Conservation (phyloP, 1,140 invertebrate species). For the Colletes latitarsis region DNA sequence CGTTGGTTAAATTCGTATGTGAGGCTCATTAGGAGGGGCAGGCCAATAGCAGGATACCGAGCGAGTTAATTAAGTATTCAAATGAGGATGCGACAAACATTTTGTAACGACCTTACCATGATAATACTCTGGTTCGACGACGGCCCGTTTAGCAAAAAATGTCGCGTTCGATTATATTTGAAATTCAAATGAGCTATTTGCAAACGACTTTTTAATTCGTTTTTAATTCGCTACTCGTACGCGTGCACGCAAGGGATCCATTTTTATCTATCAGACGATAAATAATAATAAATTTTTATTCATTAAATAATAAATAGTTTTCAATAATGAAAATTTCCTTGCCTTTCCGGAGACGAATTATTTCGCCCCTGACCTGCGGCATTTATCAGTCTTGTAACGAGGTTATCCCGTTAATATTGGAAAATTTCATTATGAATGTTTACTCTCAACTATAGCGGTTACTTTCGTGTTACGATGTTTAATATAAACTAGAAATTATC, state of each 20-base stretch:
- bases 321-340: too few species aligned
- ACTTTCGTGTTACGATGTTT: too few species aligned
- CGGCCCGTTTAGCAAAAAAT: neutral
- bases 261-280: too few species aligned
- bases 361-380: too few species aligned
- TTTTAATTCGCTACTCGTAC: neutral
- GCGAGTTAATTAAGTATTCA: conserved; percentile 31
- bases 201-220: neutral
- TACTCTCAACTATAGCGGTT: too few species aligned
- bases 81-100: conserved; percentile 20
- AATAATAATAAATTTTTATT: too few species aligned
- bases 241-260: neutral
- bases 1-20: neutral
- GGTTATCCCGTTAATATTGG: too few species aligned
- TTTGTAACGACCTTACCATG: neutral
- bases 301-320: too few species aligned
- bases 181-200: neutral
- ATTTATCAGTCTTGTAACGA: too few species aligned
- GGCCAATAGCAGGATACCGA: neutral
- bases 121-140: neutral
- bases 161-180: neutral
- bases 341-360: too few species aligned
- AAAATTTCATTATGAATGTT: too few species aligned
- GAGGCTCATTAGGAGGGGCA: neutral
- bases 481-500: too few species aligned